Conservation (phyloP, 2,113 vertebrate species). For the Syrmaticus mikado region DNA sequence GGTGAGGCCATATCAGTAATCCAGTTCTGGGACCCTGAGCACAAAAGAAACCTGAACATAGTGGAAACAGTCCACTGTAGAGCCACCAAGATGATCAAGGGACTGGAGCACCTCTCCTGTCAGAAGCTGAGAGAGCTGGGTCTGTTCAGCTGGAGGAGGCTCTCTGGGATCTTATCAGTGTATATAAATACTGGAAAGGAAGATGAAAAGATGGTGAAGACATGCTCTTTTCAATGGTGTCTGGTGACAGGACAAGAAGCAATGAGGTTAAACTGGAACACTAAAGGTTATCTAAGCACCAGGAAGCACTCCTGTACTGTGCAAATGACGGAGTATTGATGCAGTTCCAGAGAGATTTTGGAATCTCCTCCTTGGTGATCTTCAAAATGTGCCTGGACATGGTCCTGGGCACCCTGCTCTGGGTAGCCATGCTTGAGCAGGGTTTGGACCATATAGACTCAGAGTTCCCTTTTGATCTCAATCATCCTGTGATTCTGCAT, state of each 20-base stretch:
- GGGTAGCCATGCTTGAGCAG: not conserved
- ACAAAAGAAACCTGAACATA: not conserved
- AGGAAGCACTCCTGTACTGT: not conserved
- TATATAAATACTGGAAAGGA: not conserved
- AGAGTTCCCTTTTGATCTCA: not conserved
- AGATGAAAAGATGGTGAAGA: not conserved
- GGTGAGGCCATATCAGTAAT: not conserved
- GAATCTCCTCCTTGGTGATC: not conserved
- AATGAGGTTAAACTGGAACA: not conserved
- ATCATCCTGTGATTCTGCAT: not conserved
- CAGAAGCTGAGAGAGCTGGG: not conserved
- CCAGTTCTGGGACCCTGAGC: not conserved
- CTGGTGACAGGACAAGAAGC: not conserved
- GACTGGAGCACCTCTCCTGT: not conserved
- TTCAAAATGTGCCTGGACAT: not conserved
- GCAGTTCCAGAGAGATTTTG: not conserved
- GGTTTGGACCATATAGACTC: not conserved
- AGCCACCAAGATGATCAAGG: not conserved
- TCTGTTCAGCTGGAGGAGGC: not conserved
- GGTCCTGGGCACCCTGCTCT: not conserved
- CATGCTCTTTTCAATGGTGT: not conserved
- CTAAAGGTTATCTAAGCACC: not conserved
- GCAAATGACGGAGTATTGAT: not conserved
- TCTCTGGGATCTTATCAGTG: not conserved
- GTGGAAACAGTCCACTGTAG: not conserved